Percentiles rank a stretch among this genome's conserved stretches.
These are phyloP conservation scores for Crambe crambe DNA, from an alignment of 37 sponge, comb jelly and placozoan genomes.

Conservation along the genomic window DNA sequence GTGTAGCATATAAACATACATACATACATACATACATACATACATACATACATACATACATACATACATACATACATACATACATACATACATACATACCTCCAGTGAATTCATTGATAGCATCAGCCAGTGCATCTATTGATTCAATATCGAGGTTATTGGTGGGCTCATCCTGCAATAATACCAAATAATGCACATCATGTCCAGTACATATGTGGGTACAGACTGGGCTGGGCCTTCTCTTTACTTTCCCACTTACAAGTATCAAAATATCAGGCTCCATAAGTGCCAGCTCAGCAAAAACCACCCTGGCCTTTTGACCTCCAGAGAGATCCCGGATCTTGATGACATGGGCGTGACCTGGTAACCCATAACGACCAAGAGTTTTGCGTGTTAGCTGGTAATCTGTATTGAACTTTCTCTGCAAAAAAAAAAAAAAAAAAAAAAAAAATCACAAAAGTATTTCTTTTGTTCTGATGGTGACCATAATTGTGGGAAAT, in stretches of 20 bases:
- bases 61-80: constrained; percentile 1
- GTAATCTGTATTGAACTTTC: constrained; percentile 84
- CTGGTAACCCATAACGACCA: constrained; percentile 94
- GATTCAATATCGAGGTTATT: constrained; percentile 99
- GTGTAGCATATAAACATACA: too few species aligned
- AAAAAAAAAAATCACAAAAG: too few species aligned
- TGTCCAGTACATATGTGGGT: too few species aligned
- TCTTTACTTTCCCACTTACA: constrained; percentile 32
- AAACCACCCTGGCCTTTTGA: constrained; percentile 95
- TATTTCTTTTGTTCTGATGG: too few species aligned
- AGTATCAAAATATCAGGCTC: constrained; percentile 94
- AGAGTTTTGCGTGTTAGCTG: constrained; percentile 90
- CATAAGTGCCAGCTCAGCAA: constrained; percentile 92
- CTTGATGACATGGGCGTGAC: constrained; percentile 98
- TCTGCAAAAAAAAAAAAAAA: constrained; percentile 34
- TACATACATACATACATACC: constrained; percentile 58
- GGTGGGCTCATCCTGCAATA: constrained; percentile 94
- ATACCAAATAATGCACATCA: too few species aligned
- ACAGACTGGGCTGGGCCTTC: not conserved
- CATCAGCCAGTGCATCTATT: constrained; percentile 96
- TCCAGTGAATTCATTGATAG: constrained; percentile 94
- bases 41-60: constrained; percentile 6
- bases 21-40: not conserved
- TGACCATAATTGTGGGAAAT: too few species aligned
- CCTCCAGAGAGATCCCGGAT: constrained; percentile 96